These are phyloP conservation scores for Neoaliturus tenellus DNA, from an alignment of 2,888 invertebrate genomes.

Conservation along the genomic window DNA sequence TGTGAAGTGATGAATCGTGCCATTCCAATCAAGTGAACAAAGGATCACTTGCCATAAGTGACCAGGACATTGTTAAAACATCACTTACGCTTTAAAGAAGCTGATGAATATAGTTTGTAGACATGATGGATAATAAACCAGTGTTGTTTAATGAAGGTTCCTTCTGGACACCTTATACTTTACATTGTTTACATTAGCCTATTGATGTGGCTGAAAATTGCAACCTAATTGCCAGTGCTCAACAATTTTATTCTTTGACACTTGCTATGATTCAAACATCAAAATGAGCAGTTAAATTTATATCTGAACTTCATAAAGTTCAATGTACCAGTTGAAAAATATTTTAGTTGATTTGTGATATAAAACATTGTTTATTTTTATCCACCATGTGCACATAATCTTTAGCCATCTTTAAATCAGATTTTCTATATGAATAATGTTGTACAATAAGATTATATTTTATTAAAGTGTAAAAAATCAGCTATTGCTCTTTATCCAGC, in stretches of 20 bases:
- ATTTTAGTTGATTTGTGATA: too few species aligned
- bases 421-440: slow-evolving; percentile 49
- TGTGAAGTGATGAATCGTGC: slow-evolving; percentile 32
- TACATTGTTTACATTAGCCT: too few species aligned
- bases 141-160: neutral
- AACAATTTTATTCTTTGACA: too few species aligned
- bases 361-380: slow-evolving; percentile 7
- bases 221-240: too few species aligned
- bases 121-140: neutral
- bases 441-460: slow-evolving; percentile 57
- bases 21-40: slow-evolving; percentile 32
- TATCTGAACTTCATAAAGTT: too few species aligned
- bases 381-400: slow-evolving; percentile 1
- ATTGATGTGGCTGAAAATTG: too few species aligned
- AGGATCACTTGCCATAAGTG: slow-evolving; percentile 37
- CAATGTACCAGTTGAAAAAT: too few species aligned
- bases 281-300: too few species aligned
- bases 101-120: neutral
- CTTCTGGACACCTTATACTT: too few species aligned
- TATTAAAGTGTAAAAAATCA: slow-evolving; percentile 47
- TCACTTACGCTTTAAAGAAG: slow-evolving; percentile 11
- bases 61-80: slow-evolving; percentile 2
- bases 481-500: neutral
- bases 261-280: too few species aligned
- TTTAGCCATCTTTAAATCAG: slow-evolving; percentile 21